Evolutionary conservation across 2,888 invertebrate genomes (phyloP).

Genomic region (Melikaiella ostensackeni): DNA sequence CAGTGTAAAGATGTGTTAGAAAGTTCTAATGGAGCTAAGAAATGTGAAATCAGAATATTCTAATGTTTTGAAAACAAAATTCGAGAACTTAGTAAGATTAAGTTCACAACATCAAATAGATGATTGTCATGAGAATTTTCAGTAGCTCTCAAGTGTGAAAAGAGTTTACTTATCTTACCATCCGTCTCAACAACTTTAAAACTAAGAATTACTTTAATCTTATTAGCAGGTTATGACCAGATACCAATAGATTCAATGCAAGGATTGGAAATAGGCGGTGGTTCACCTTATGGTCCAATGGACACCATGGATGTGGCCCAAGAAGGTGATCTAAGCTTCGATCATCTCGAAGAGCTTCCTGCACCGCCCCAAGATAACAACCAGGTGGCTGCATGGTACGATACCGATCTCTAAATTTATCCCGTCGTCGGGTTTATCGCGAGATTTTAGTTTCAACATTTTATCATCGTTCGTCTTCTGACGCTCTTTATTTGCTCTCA

Average conservation of each 20-base stretch:
- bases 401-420: constrained; percentile 91
- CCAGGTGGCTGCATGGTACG: constrained; percentile 98
- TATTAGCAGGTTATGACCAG: constrained; percentile 92
- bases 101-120: too few species aligned
- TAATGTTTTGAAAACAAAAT: too few species aligned
- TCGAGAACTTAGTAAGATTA: too few species aligned
- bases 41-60: too few species aligned
- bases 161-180: too few species aligned
- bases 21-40: too few species aligned
- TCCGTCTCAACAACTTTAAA: too few species aligned
- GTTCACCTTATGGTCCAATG: constrained; percentile 87
- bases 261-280: constrained; percentile 93
- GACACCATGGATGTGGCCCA: constrained; percentile 92
- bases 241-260: constrained; percentile 98
- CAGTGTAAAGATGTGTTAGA: too few species aligned
- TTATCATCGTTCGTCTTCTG: constrained; percentile 20
- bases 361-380: constrained; percentile 93
- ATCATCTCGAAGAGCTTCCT: constrained; percentile 86
- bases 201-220: constrained; percentile 25
- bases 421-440: not conserved
- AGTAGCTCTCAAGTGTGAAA: too few species aligned
- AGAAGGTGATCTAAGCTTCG: constrained; percentile 87
- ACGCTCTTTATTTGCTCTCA: constrained; percentile 53
- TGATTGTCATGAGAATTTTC: too few species aligned
- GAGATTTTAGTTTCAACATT: constrained; percentile 8